Conservation (phyloP, 2,888 invertebrate genomes). For the Apocheima hispidaria region DNA sequence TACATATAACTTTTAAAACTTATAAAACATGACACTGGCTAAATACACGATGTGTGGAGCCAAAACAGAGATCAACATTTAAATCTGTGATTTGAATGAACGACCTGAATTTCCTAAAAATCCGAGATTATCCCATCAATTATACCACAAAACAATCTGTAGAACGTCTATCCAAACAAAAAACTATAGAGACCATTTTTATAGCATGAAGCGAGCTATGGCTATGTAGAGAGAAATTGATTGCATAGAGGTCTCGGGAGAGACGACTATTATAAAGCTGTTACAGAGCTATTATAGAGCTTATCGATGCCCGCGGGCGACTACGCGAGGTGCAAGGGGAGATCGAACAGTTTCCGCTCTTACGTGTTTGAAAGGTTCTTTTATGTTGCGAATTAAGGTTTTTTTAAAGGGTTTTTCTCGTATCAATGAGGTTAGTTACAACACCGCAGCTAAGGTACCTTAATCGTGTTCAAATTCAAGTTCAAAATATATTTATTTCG, state of each 20-base stretch:
- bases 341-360: constrained; percentile 1
- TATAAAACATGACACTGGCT: too few species aligned
- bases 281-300: constrained; percentile 46
- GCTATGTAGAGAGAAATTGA: constrained; percentile 47
- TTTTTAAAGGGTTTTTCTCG: not conserved
- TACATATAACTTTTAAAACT: too few species aligned
- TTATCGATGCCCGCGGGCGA: constrained; percentile 48
- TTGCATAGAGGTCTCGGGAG: constrained; percentile 44
- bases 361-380: not conserved
- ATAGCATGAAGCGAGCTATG: constrained; percentile 29
- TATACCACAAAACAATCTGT: not conserved
- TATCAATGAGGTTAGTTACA: not conserved
- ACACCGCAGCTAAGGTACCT: not conserved
- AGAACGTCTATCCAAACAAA: constrained; percentile 19
- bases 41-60: too few species aligned
- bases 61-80: too few species aligned
- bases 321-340: constrained; percentile 13
- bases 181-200: constrained; percentile 26
- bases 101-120: not conserved
- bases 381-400: not conserved
- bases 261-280: constrained; percentile 44
- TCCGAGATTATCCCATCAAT: constrained; percentile 3
- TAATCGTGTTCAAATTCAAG: too few species aligned
- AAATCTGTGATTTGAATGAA: too few species aligned
- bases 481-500: too few species aligned